These are phyloP conservation scores for Mythimna vitellina DNA, from an alignment of 2,888 invertebrate genomes.

Conservation along the genomic window DNA sequence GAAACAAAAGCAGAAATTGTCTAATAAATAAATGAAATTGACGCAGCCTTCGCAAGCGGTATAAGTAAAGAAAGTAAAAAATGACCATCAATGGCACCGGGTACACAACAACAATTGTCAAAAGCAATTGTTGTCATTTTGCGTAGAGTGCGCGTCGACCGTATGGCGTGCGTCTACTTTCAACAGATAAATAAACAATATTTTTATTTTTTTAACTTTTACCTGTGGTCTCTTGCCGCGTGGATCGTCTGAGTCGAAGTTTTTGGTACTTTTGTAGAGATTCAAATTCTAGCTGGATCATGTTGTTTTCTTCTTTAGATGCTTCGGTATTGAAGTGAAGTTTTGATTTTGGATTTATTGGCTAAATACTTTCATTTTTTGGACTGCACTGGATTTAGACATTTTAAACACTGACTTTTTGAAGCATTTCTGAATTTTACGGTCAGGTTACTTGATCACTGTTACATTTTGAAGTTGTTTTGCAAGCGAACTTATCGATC, in stretches of 20 bases:
- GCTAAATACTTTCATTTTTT: not conserved
- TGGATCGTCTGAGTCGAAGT: slow-evolving; percentile 26
- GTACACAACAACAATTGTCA: slow-evolving; percentile 87
- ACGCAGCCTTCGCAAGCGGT: slow-evolving; percentile 65
- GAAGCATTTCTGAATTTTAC: not conserved
- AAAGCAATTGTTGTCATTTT: slow-evolving; percentile 86
- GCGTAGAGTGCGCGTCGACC: slow-evolving; percentile 81
- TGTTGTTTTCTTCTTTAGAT: slow-evolving; percentile 17
- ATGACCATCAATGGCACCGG: slow-evolving; percentile 71
- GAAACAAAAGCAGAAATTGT: slow-evolving; percentile 53
- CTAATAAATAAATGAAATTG: slow-evolving; percentile 73
- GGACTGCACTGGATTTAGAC: not conserved
- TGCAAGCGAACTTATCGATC: slow-evolving; percentile 55
- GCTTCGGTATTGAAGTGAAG: not conserved
- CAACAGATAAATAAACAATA: slow-evolving; percentile 78
- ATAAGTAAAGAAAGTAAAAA: slow-evolving; percentile 74
- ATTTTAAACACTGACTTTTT: slow-evolving; percentile 5
- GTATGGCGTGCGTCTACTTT: slow-evolving; percentile 85
- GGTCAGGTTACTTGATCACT: slow-evolving; percentile 7
- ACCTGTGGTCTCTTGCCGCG: slow-evolving; percentile 61
- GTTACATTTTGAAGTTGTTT: slow-evolving; percentile 47
- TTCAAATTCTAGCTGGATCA: slow-evolving; percentile 20
- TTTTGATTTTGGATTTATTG: slow-evolving; percentile 9
- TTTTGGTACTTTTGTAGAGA: slow-evolving; percentile 30
- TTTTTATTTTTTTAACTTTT: slow-evolving; percentile 63